These are phyloP conservation scores for Oreotragus oreotragus DNA, from an alignment of 2,113 vertebrate species.

Conservation along the genomic window DNA sequence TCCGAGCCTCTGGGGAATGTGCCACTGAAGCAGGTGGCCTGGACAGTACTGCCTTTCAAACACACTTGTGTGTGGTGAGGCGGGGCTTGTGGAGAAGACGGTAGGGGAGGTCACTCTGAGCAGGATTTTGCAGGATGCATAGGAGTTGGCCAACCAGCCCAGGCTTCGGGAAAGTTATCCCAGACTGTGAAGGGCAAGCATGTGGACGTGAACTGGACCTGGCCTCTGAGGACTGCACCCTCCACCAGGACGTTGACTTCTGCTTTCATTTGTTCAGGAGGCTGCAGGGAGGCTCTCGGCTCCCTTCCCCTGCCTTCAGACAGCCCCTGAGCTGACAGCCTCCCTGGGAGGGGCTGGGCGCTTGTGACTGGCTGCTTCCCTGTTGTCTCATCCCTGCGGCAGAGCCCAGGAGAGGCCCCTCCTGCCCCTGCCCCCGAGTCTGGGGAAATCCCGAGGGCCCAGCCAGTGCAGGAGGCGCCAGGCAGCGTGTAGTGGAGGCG, in stretches of 20 bases:
- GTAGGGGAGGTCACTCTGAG: neutral
- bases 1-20: neutral
- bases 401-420: neutral
- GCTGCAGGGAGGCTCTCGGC: neutral
- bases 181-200: neutral
- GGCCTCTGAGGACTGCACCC: neutral
- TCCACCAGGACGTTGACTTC: neutral
- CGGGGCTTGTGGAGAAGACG: neutral
- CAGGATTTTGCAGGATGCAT: neutral
- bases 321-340: neutral
- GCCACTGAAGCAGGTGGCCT: neutral
- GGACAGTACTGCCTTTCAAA: neutral
- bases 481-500: neutral
- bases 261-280: neutral
- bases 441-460: neutral
- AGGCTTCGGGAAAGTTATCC: neutral
- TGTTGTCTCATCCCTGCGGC: accelerated
- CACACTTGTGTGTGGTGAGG: neutral
- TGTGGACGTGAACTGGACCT: no score
- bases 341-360: neutral
- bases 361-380: neutral
- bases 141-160: neutral
- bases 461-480: accelerated
- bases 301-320: neutral
- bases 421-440: neutral